Base-by-base conservation (phyloP, 1,140 invertebrate genomes). In the Carcinoscorpius rotundicauda region DNA sequence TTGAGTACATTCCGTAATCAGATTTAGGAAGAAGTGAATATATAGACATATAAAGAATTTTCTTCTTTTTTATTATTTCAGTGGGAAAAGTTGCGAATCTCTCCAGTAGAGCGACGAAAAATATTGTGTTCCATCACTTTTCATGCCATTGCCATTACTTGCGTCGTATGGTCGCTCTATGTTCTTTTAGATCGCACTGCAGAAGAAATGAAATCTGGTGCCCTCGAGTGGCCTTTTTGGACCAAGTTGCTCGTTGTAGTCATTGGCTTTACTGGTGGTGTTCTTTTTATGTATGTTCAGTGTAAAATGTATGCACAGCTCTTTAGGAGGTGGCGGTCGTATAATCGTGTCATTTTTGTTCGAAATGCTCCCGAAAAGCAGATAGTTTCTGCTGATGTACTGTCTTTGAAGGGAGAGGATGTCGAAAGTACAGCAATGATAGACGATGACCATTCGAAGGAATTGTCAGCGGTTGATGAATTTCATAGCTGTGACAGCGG, bases 221-320 rank as follows among this genome's bases (percentile, higher is more conserved):
- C 76, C 75, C 74, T 87, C 79, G 91, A 93, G 70, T 97, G 94
- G 94, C 91, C 93, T 52, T 97, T 97, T 76, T 97, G 93, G 93
- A 96, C 92, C 65, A 97, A 97, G 79, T 78, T 97, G 65, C 89
- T 96, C 61, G 67, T 72, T 53, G 91, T 97, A 11, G 91, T 91
- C 52, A 93, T 97, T 63, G 93, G 93, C 57, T 92, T 95, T 73
- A 93, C 91, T n/a, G 93, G 93, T 49, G 92, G 92, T 51, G 83
- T 93, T 62, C 91, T 96, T 56, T 97, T 96, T 76, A 95, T 97
- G 90, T 96, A 95, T 74, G 93, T 96, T 68, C 93, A 97, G 78
- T 94, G 92, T 76, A 90, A 91, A 75, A 88, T 93, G 79, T 97
- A 97, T 78, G 81, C 93, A 73, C 86, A 91, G 76, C 81, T 96